These are phyloP conservation scores for Halcyon badia DNA, from an alignment of 2,797 vertebrate genomes.

Conservation along the genomic window DNA sequence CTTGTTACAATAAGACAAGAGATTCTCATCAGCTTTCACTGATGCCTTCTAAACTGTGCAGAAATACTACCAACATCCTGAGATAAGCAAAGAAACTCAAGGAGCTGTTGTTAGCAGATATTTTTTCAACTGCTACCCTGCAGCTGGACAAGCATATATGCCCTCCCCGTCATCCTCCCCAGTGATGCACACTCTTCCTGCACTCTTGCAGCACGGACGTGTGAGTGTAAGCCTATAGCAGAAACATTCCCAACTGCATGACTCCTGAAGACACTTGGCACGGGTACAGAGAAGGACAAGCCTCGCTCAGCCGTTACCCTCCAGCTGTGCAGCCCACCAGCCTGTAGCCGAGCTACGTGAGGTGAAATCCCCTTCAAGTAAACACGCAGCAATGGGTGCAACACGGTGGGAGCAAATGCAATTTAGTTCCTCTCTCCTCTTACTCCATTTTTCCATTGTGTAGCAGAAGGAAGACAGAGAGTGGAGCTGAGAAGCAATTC, in stretches of 20 bases:
- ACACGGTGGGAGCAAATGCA: not conserved
- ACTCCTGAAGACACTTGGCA: not conserved
- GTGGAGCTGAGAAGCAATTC: constrained; percentile 18
- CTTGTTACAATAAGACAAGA: constrained; percentile 71
- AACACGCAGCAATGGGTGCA: not conserved
- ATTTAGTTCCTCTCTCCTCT: not conserved
- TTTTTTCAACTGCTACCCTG: constrained; percentile 13
- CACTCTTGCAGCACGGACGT: not conserved
- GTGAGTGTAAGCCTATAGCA: not conserved
- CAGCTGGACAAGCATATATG: not conserved
- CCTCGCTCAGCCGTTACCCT: not conserved
- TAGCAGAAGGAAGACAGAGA: constrained; percentile 26
- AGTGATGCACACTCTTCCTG: fast-evolving
- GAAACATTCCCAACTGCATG: not conserved
- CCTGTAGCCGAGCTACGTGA: not conserved
- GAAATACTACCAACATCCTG: constrained; percentile 58
- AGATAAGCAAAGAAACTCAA: constrained; percentile 50
- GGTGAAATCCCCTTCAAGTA: not conserved
- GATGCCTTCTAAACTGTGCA: constrained; percentile 66
- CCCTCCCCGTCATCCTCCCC: not conserved
- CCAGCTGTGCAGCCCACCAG: not conserved
- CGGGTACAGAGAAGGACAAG: not conserved
- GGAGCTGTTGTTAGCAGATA: constrained; percentile 4
- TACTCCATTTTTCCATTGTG: not conserved
- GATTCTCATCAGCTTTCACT: constrained; percentile 70